Percentiles rank a stretch among this genome's conserved stretches.
Conservation (phyloP, 2,888 invertebrate genomes). For the Chymomyza fuscimana region DNA sequence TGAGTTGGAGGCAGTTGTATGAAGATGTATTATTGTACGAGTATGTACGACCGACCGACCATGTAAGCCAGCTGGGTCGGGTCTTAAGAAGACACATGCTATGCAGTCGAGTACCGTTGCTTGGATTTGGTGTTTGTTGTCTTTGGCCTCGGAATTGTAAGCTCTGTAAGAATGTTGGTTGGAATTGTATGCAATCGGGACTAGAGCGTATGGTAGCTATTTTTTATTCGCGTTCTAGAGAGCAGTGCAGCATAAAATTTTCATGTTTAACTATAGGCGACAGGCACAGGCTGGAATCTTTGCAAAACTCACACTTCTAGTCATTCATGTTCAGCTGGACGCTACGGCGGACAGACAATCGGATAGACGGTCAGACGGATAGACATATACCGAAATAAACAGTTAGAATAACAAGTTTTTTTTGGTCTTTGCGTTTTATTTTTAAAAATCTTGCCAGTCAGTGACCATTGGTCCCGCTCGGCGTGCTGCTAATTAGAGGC, state of each 20-base stretch:
- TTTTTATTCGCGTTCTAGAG: neutral
- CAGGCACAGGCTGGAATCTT: constrained; percentile 22
- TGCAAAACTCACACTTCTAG: constrained; percentile 1
- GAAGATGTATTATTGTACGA: neutral
- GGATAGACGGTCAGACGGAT: neutral
- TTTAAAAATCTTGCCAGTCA: constrained; percentile 44
- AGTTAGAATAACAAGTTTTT: constrained; percentile 62
- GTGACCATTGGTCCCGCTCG: constrained; percentile 59
- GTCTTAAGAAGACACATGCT: neutral
- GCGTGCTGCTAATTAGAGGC: constrained; percentile 58
- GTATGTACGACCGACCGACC: neutral
- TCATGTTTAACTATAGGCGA: constrained; percentile 45
- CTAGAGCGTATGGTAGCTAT: neutral
- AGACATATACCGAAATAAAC: constrained; percentile 39
- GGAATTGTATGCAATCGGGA: neutral
- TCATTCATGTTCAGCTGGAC: neutral
- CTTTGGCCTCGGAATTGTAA: neutral
- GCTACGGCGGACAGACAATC: neutral
- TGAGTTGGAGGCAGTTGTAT: neutral
- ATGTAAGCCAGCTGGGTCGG: neutral
- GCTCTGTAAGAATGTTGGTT: neutral
- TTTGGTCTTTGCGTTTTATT: constrained; percentile 53
- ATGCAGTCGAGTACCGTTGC: constrained; percentile 1
- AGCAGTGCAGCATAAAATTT: constrained; percentile 51
- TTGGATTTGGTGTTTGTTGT: neutral